These are phyloP conservation scores for Panulirus ornatus DNA, from an alignment of 1,140 invertebrate genomes.

Conservation along the genomic window DNA sequence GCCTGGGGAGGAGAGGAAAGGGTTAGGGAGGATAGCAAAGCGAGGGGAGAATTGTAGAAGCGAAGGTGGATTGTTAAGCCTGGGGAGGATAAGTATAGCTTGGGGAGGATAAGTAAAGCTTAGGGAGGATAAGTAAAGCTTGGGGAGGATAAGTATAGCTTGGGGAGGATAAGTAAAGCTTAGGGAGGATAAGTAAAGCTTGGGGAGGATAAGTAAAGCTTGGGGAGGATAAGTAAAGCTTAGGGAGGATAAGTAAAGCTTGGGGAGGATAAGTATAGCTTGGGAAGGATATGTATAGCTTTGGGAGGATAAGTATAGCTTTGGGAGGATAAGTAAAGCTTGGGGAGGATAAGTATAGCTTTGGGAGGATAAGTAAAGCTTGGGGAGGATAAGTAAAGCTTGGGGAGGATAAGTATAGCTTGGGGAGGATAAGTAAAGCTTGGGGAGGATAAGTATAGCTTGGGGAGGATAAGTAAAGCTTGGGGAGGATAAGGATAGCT, in stretches of 20 bases:
- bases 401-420: too few relatives aligned
- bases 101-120: neutral
- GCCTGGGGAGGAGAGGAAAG: neutral
- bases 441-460: neutral
- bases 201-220: neutral
- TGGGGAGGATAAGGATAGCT: neutral
- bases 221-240: too few relatives aligned
- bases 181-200: neutral
- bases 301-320: neutral
- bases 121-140: neutral
- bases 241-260: neutral
- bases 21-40: neutral
- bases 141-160: neutral
- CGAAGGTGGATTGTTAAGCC: neutral
- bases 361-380: neutral
- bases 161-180: neutral
- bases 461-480: too few relatives aligned
- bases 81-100: neutral
- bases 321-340: neutral
- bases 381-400: neutral
- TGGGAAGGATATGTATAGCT: too few relatives aligned
- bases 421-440: neutral
- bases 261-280: neutral
- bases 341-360: too few relatives aligned
- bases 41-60: too few relatives aligned